Evolutionary conservation across 2,888 invertebrate species (phyloP).

Genomic region (Tipula lateralis): DNA sequence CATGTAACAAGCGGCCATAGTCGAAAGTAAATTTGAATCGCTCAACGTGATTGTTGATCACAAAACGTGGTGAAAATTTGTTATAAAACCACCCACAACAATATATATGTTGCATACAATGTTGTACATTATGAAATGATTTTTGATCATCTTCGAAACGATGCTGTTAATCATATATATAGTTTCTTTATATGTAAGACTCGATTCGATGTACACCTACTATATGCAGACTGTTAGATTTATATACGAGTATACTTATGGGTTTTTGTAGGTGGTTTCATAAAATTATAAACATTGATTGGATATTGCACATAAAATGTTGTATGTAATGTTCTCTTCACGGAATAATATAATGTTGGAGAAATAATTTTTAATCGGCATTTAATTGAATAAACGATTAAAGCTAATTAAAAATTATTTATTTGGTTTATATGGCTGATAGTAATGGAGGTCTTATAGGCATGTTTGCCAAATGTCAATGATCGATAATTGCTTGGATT

Average conservation of each 20-base stretch:
- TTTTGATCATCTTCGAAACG: constrained; percentile 19
- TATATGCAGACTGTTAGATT: background rate
- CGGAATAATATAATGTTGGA: too few species aligned
- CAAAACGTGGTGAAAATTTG: background rate
- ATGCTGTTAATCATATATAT: background rate
- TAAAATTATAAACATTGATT: background rate
- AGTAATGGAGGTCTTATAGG: too few species aligned
- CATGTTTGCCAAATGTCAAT: too few species aligned
- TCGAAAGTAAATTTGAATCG: background rate
- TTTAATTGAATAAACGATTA: too few species aligned
- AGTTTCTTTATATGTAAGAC: background rate
- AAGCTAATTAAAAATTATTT: too few species aligned
- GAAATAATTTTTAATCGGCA: too few species aligned
- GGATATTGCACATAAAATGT: background rate
- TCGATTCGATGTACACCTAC: background rate
- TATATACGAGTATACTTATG: too few species aligned
- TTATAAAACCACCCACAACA: background rate
- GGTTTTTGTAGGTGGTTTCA: background rate
- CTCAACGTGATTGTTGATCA: background rate
- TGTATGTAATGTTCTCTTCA: too few species aligned
- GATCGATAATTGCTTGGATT: too few species aligned
- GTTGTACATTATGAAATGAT: background rate
- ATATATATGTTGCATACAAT: background rate
- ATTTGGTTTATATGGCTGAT: too few species aligned
- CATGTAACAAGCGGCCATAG: too few species aligned